phyloP scores from a whole-genome alignment of 1,140 invertebrate genomes.

The Drosophila pachea region DNA sequence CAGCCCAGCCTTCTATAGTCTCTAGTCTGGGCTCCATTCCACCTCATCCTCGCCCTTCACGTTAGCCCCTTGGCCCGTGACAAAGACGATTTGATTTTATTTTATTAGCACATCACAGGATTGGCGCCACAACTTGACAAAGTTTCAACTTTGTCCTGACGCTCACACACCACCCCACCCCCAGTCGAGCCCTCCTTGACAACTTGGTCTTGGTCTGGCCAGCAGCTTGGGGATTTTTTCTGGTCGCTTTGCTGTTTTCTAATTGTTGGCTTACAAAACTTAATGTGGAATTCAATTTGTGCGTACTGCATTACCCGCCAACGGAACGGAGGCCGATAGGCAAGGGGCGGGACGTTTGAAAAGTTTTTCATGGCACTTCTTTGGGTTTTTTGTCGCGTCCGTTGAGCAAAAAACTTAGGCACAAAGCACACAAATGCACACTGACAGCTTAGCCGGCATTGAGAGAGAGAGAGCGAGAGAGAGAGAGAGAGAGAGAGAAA shows the following conservation, averaged over 20 bases:
- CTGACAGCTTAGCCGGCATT: slow-evolving; percentile 72
- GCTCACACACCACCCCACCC: slow-evolving; percentile 2
- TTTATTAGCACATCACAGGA: slow-evolving; percentile 76
- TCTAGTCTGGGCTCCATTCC: neutral
- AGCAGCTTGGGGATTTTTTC: slow-evolving; percentile 51
- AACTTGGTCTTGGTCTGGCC: slow-evolving; percentile 37
- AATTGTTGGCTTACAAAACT: slow-evolving; percentile 77
- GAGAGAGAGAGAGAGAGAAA: slow-evolving; percentile 27
- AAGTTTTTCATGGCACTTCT: slow-evolving; percentile 45
- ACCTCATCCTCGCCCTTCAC: neutral
- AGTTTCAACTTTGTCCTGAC: slow-evolving; percentile 67
- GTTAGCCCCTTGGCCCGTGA: neutral
- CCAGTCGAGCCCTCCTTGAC: neutral
- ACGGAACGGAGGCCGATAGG: neutral
- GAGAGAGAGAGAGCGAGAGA: slow-evolving; percentile 36
- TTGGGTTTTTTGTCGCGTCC: slow-evolving; percentile 50
- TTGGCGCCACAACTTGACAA: slow-evolving; percentile 75
- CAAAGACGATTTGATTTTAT: slow-evolving; percentile 59
- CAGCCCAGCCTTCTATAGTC: too few relatives aligned
- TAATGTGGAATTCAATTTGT: slow-evolving; percentile 75
- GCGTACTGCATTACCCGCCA: slow-evolving; percentile 28
- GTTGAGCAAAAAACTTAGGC: slow-evolving; percentile 40
- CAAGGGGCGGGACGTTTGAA: slow-evolving; percentile 7
- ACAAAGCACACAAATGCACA: slow-evolving; percentile 77
- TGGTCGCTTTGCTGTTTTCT: slow-evolving; percentile 74